Evolutionary conservation across 2,888 invertebrate genomes (phyloP), one percentile per base, ranked within the genome.

Genomic region (Helicoverpa assulta): DNA sequence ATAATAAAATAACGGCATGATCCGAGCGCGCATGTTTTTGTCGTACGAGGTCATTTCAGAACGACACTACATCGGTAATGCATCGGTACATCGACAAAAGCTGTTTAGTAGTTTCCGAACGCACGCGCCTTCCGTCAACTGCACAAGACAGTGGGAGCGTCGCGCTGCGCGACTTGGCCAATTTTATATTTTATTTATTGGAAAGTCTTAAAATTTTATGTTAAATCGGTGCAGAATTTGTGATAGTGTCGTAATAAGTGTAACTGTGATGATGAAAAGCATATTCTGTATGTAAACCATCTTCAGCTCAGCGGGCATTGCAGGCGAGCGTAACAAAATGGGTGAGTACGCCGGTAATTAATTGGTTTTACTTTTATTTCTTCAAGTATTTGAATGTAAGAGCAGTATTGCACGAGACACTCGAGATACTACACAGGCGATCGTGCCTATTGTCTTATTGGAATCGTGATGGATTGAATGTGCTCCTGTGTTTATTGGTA

Each of bases 311-410:
- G 82, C 83, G 77, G 82, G 83, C 76, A 71, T 56, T 69, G 76
- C 80, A 75, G 85, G 78, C 79, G 76, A 85, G 81, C 81, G 77
- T 85, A 83, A 85, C 89, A 92, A 92, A 90, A 95, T 95, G 95
- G 95, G 95, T 95, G 89, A 94, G 94, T 94, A 84, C 83, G 88
- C 94, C 93, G 94, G 94, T 88, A 88, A 77, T 80, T 79, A 72
- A 72, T 78, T 81, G 55, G 65, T 77, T 82, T 86, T 83, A 64
- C 73, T 85, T 86, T 85, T 83, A 83, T 85, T 84, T 83, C 65
- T 29, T 55, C 12, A 12, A 19, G 5, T 71, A 68, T 8, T 64
- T 68, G 57, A 56, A 63, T 69, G 21, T 29, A 69, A 55, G 56
- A 64, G 33, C 29, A 63, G 47, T 18, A 62, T 68, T 67, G 71